A percentile compares a stretch with the other conserved stretches of the same genome.
phyloP scores from a whole-genome alignment of 2,888 invertebrate genomes.

The Pseudococcus longispinus region DNA sequence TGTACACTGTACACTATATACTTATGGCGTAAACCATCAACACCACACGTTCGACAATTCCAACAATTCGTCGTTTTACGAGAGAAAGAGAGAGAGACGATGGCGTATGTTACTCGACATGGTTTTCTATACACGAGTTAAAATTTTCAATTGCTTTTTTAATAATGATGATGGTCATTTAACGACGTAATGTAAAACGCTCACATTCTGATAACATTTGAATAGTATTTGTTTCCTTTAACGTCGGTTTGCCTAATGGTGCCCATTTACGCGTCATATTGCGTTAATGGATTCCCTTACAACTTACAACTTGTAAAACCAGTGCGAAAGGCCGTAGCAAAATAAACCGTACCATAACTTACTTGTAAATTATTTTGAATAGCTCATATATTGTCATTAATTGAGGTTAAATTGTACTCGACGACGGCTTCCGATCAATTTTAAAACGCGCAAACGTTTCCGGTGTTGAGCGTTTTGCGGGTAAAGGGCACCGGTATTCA shows the following conservation, averaged over 20 bases:
- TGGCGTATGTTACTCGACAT: background rate
- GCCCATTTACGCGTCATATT: constrained; percentile 43
- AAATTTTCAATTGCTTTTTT: constrained; percentile 35
- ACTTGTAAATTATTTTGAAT: constrained; percentile 45
- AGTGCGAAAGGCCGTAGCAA: background rate
- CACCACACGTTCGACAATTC: constrained; percentile 28
- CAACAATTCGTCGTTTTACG: constrained; percentile 17
- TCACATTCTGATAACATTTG: constrained; percentile 35
- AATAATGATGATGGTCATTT: constrained; percentile 32
- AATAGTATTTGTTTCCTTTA: constrained; percentile 45
- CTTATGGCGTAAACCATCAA: background rate
- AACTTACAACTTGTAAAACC: constrained; percentile 40
- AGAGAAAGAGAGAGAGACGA: background rate
- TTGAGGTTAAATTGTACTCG: constrained; percentile 26
- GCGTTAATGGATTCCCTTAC: constrained; percentile 37
- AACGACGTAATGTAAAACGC: constrained; percentile 43
- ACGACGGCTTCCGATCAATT: constrained; percentile 27
- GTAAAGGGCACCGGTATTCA: background rate
- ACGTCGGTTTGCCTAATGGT: constrained; percentile 29
- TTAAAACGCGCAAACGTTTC: background rate
- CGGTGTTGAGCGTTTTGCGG: background rate
- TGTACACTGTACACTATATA: background rate
- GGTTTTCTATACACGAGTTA: constrained; percentile 6
- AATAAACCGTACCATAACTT: constrained; percentile 25
- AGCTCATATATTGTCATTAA: constrained; percentile 30